These are phyloP conservation scores for Pteria penguin DNA, from an alignment of 2,888 invertebrate genomes.

Conservation along the genomic window DNA sequence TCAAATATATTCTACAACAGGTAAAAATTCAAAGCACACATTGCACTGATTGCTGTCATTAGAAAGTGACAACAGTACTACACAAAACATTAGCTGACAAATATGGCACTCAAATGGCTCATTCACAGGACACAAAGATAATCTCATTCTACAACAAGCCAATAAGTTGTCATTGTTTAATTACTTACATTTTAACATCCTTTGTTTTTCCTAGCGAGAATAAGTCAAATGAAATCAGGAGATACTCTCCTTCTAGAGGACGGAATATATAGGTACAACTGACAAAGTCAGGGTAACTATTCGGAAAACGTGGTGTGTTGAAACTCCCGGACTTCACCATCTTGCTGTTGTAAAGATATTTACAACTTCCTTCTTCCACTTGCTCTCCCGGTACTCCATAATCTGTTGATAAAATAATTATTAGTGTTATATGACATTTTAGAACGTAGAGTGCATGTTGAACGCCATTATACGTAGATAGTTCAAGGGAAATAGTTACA, in stretches of 20 bases:
- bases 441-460: no score
- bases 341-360: conserved; percentile 88
- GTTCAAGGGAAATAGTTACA: no score
- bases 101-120: no score
- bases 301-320: conserved; percentile 90
- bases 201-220: conserved; percentile 54
- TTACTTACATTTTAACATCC: neutral
- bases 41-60: no score
- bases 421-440: no score
- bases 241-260: conserved; percentile 70
- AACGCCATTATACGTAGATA: no score
- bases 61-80: no score
- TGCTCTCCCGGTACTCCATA: conserved; percentile 96
- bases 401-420: conserved; percentile 86
- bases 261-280: conserved; percentile 81
- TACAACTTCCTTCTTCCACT: conserved; percentile 92
- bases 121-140: no score
- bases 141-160: neutral
- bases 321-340: conserved; percentile 81
- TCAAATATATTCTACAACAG: no score
- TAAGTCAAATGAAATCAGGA: conserved; percentile 75
- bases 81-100: no score
- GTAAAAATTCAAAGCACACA: no score
- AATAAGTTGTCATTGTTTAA: neutral
- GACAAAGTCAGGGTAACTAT: conserved; percentile 79